Percentiles rank a stretch among this genome's conserved stretches.
Conservation (phyloP, 1,140 invertebrate genomes). For the Plutomurus gul region DNA sequence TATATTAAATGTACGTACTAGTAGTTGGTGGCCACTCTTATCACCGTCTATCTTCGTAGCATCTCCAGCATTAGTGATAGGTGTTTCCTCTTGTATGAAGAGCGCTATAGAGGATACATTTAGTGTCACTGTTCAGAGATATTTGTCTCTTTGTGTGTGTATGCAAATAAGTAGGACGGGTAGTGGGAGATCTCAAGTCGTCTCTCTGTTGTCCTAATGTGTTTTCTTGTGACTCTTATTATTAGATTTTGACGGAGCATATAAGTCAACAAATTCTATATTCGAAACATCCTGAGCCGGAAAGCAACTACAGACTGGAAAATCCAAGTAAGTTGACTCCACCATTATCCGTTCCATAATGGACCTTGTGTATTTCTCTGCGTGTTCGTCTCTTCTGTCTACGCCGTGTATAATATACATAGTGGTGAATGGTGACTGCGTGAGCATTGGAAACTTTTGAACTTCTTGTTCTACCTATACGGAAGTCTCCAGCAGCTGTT, state of each 20-base stretch:
- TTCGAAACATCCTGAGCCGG: slow-evolving; percentile 88
- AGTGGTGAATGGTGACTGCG: no score
- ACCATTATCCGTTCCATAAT: background rate
- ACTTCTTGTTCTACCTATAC: no score
- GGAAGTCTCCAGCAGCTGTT: no score
- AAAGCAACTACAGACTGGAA: slow-evolving; percentile 91
- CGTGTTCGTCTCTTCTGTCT: background rate
- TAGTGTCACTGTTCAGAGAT: no score
- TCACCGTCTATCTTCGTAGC: no score
- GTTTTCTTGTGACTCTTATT: background rate
- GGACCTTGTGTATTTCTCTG: background rate
- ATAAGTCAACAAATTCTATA: slow-evolving; percentile 93
- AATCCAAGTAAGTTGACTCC: slow-evolving; percentile 84
- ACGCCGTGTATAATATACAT: no score
- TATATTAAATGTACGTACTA: no score
- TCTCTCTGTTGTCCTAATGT: background rate
- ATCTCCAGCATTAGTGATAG: no score
- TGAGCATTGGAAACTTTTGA: no score
- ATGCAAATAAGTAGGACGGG: background rate
- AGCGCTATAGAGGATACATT: no score
- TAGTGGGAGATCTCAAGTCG: background rate
- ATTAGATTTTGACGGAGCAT: slow-evolving; percentile 90
- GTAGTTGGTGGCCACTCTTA: no score
- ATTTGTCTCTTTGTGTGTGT: background rate
- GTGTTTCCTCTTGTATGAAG: no score